Conservation (phyloP, 2,113 vertebrate species). For the Pygoscelis adeliae region DNA sequence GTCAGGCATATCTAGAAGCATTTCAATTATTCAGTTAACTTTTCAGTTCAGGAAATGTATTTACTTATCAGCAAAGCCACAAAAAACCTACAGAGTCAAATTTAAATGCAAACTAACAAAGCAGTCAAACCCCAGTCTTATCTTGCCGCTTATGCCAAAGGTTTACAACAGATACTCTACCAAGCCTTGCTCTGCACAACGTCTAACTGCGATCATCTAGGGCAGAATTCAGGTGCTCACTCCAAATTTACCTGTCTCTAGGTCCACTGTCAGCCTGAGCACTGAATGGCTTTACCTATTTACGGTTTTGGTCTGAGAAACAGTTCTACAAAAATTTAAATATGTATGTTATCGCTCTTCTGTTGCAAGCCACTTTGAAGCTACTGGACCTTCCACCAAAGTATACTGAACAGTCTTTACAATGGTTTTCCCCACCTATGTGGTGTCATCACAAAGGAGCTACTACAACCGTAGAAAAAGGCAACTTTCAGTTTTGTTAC, state of each 20-base stretch:
- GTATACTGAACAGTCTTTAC: not conserved
- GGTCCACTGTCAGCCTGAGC: not conserved
- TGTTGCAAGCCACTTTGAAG: not conserved
- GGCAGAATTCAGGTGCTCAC: not conserved
- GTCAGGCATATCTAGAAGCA: conserved; percentile 86
- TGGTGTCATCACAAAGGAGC: not conserved
- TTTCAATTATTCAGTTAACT: conserved; percentile 8
- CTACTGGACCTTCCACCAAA: not conserved
- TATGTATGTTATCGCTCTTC: not conserved
- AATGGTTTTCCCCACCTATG: not conserved
- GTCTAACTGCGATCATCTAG: not conserved
- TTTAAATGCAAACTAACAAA: not conserved
- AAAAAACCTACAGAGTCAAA: not conserved
- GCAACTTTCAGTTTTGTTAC: not conserved
- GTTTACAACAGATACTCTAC: not conserved
- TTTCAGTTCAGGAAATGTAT: not conserved
- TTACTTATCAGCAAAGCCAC: not conserved
- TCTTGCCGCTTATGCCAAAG: not conserved
- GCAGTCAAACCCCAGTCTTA: not conserved
- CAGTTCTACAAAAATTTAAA: not conserved
- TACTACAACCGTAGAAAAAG: not conserved
- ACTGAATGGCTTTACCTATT: not conserved
- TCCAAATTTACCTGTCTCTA: not conserved
- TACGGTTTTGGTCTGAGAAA: not conserved
- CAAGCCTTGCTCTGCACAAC: not conserved